Evolutionary conservation across 92 coral and sea anemone genomes (phyloP), one percentile per base, ranked within the genome.

Genomic region (Blastomussa wellsi): DNA sequence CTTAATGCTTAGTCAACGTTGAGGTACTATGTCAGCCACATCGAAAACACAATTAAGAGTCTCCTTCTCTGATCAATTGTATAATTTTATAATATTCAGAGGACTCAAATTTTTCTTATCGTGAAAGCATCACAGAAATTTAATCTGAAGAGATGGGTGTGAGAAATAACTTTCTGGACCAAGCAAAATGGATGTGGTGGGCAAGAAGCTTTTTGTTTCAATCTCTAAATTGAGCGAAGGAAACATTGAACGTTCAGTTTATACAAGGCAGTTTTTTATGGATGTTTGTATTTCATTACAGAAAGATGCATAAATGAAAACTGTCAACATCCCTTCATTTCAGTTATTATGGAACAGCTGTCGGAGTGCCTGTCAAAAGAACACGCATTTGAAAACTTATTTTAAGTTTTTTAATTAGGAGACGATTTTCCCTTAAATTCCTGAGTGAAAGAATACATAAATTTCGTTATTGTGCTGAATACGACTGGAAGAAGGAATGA

Each of bases 241-340:
- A 70, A 70, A 7, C 44, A 17, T 12, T 35, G 15, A 11, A 14
- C 3, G 2, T 19, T 33, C 22, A 33, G 15, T 68, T 68, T 68
- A 36, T 15, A 68, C 42, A 68, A 68, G 74, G 20, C 42, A 16
- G 24, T 31, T 17, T 68, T 70, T 70, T 16, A 19, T 36, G 14
- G 48, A 35, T 70, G 44, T 70, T 70, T 70, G 75, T 35, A 70
- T 70, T 68, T 68, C 74, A 68, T 68, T 68, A 32, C 39, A 68
- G 4, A 3, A 68, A 20, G 74, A 41, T 68, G 24, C 38, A 68
- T 68, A 36, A 33, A 68, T 17, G 42, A 57, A 57, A 33, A 31
- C 74, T 68, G 39, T 35, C 74, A 68, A 35, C 32, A 12, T 68
- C 1, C 4, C 22, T 68, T 68, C 42, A 68, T 68, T 68, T 33